A percentile compares a stretch with the other conserved stretches of the same genome.
These are phyloP conservation scores for Esox masquinongy DNA, from an alignment of 2,797 vertebrate genomes.

Conservation along the genomic window DNA sequence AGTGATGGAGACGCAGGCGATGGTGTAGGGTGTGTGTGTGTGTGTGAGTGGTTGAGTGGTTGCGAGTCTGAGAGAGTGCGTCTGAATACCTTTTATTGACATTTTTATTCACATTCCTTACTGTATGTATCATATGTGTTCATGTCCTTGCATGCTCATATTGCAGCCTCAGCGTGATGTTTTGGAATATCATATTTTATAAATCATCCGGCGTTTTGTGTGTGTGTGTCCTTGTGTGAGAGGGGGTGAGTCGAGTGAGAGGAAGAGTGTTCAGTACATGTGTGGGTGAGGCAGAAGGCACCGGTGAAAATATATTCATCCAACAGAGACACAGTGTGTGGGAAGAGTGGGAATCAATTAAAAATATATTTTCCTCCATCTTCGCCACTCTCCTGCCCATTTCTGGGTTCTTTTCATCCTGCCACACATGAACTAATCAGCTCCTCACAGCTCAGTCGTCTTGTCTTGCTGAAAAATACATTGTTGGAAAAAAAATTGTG, in stretches of 20 bases:
- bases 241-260: constrained; percentile 26
- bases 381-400: constrained; percentile 22
- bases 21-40: constrained; percentile 35
- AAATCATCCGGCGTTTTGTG: neutral
- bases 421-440: constrained; percentile 2
- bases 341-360: constrained; percentile 71
- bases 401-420: neutral
- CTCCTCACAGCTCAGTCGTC: neutral
- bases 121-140: neutral
- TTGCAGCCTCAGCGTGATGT: neutral
- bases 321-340: constrained; percentile 60
- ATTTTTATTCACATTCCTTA: neutral
- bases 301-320: constrained; percentile 70
- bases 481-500: neutral
- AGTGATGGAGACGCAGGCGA: constrained; percentile 48
- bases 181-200: neutral
- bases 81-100: no score
- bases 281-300: constrained; percentile 62
- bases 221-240: neutral
- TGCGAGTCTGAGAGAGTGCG: no score
- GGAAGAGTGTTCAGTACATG: constrained; percentile 36
- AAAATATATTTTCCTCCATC: constrained; percentile 55
- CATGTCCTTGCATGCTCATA: neutral
- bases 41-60: no score
- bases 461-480: neutral